Evolutionary conservation across 2,888 invertebrate species (phyloP), one percentile per base, ranked within the genome.

Genomic region (Orthosia gothica): DNA sequence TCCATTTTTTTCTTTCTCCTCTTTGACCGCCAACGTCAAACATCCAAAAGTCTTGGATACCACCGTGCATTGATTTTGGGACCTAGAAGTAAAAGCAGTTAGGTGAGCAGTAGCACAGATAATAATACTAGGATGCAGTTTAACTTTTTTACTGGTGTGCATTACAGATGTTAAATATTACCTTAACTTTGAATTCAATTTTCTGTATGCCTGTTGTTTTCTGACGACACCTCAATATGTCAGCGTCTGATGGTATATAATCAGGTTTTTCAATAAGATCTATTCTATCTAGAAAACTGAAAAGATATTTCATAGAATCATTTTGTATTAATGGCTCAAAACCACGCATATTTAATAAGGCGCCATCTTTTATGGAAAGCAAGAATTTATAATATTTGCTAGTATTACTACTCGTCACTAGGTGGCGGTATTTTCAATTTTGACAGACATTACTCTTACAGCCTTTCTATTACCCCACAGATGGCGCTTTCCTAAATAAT

Each of bases 1-100:
- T 98, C 98, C 98, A 98, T 92, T 98, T 98, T 86, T 98, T 98
- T 73, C 98, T 95, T 89, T 98, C 98, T 16, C 98, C 98, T 73
- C 98, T 94, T 91, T 98, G 98, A 0, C 98, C 98, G 0, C 98
- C 98, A 0, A 98, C 98, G 90, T 98, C 98, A 87, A 97, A 98
- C 97, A 98, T 98, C 97, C 98, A 98, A 90, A 98, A 98, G 45
- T 97, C 97, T 87, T 98, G 98, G 11, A 95, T 92, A 0, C 98
- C 98, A 1, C 98, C 98, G 0, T 98, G 98, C 95, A 97, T 97
- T 61, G 97, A 97, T 89, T 97, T 97, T 7, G 98, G 97, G 12
- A 98, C 97, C 95, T 97, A 58, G 5, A 70, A 67, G 45, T n/a
- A 32, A 50, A 11, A 40, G 9, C 40, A 40, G 40, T 40, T 40